A percentile compares a stretch with the other conserved stretches of the same genome.
Conservation (phyloP, 1,140 invertebrate species). For the Temnothorax longispinosus region DNA sequence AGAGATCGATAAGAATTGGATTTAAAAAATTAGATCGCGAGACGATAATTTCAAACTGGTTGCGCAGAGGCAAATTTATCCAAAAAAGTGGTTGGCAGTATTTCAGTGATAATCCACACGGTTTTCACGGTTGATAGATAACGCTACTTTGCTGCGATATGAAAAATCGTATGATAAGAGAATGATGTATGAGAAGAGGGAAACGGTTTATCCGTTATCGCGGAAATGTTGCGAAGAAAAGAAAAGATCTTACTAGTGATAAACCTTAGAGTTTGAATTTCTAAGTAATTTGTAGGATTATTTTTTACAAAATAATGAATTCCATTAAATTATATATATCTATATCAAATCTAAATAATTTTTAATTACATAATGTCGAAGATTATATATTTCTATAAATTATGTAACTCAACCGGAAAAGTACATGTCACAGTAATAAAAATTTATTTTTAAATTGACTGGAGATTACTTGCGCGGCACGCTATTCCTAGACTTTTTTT, state of each 20-base stretch:
- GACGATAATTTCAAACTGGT: conserved; percentile 11
- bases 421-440: not conserved
- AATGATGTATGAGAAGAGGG: not conserved
- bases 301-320: not conserved
- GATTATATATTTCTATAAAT: not conserved
- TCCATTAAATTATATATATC: not conserved
- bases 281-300: not conserved
- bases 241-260: not conserved
- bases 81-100: not conserved
- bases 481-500: not conserved
- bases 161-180: not conserved
- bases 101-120: not conserved
- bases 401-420: not conserved
- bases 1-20: conserved; percentile 59
- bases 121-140: not conserved
- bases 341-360: not conserved
- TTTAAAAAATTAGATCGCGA: conserved; percentile 72
- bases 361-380: not conserved
- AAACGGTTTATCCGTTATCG: not conserved
- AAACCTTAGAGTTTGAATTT: conserved; percentile 2
- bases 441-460: not conserved
- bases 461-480: not conserved
- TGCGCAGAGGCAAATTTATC: conserved; percentile 1
- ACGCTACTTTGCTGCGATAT: conserved; percentile 13
- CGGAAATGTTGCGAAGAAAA: not conserved